Conservation (phyloP, 2,113 vertebrate genomes). For the Etheostoma cragini region DNA sequence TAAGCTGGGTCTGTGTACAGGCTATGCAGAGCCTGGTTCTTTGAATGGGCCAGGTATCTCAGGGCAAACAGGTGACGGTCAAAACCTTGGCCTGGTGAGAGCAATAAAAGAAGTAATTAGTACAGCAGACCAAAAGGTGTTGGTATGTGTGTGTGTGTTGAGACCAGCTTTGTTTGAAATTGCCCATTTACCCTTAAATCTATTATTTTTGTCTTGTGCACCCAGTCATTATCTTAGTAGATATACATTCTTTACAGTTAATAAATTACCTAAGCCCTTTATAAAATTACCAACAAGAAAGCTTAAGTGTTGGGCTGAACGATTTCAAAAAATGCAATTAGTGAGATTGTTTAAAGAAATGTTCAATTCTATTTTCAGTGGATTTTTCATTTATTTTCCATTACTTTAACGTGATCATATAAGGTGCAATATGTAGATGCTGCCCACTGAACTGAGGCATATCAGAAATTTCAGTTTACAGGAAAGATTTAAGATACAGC, state of each 20-base stretch:
- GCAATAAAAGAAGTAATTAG: neutral
- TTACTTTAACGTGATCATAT: no score
- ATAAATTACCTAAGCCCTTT: neutral
- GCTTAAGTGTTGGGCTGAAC: no score
- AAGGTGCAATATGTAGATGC: no score
- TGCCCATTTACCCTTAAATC: neutral
- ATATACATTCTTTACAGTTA: neutral
- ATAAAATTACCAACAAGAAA: no score
- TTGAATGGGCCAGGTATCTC: conserved; percentile 84
- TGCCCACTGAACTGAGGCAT: no score
- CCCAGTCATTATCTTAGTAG: neutral
- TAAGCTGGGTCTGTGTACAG: conserved; percentile 93
- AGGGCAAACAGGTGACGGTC: conserved; percentile 95
- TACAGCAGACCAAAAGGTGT: neutral
- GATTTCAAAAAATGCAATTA: no score
- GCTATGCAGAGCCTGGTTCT: conserved; percentile 81
- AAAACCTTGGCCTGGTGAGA: conserved; percentile 92
- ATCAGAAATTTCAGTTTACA: no score
- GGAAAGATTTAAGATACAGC: no score
- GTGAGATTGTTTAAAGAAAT: no score
- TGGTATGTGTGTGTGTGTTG: neutral
- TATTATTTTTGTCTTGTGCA: neutral
- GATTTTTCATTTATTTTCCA: no score
- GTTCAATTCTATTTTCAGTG: no score
- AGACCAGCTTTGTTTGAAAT: neutral